Evolutionary conservation across 1,140 invertebrate species (phyloP).

Genomic region (Ceratitis capitata): DNA sequence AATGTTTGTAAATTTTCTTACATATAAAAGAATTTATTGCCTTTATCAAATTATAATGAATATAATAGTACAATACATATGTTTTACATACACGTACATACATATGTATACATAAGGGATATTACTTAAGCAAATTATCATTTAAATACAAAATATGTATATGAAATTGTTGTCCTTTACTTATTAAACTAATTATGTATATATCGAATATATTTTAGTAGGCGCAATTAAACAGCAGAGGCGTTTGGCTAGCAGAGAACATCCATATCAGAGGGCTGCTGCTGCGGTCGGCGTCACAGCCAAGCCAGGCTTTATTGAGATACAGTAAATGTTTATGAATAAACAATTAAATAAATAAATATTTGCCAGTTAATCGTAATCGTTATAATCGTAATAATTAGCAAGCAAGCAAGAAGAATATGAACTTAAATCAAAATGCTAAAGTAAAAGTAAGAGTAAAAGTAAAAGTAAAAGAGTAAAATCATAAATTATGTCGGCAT

Average conservation of each 20-base stretch:
- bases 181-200: conserved; percentile 45
- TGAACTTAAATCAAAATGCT: background rate
- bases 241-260: conserved; percentile 83
- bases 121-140: background rate
- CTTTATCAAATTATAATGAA: background rate
- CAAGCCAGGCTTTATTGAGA: conserved; percentile 67
- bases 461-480: background rate
- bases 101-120: background rate
- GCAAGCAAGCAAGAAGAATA: background rate
- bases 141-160: conserved; percentile 16
- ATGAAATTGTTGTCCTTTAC: background rate
- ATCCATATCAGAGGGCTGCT: conserved; percentile 92
- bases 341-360: too few species aligned
- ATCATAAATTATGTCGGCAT: background rate
- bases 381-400: background rate
- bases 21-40: background rate
- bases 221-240: conserved; percentile 70
- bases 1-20: background rate
- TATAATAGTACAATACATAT: background rate
- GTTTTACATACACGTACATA: background rate
- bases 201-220: conserved; percentile 65
- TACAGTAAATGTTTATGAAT: conserved; percentile 57
- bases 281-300: conserved; percentile 78
- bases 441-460: conserved; percentile 22
- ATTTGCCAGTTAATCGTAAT: too few species aligned